These are phyloP conservation scores for Phaethon lepturus DNA, from an alignment of 2,113 vertebrate genomes.

Conservation along the genomic window DNA sequence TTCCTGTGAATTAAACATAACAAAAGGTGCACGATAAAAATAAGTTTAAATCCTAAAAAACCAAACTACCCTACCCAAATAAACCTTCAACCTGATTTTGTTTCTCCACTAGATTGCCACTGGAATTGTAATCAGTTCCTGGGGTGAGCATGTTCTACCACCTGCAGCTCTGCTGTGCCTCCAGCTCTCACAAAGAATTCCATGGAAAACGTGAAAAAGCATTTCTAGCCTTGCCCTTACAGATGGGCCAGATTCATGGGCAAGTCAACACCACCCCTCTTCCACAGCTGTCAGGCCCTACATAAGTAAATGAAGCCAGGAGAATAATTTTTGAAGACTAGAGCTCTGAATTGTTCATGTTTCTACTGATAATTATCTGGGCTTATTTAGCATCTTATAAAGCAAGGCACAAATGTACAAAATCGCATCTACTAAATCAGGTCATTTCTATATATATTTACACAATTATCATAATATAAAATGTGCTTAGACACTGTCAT, in stretches of 20 bases:
- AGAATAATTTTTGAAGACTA: constrained; percentile 46
- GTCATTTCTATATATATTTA: constrained; percentile 52
- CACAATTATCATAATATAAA: constrained; percentile 36
- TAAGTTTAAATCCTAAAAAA: neutral
- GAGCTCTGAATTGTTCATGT: constrained; percentile 20
- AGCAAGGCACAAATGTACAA: constrained; percentile 70
- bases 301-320: constrained; percentile 3
- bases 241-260: neutral
- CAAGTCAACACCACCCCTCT: neutral
- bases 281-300: neutral
- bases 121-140: neutral
- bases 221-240: constrained; percentile 11
- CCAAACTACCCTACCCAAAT: neutral
- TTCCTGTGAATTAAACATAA: neutral
- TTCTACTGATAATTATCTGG: constrained; percentile 9
- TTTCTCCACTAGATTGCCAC: neutral
- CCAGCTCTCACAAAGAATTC: neutral
- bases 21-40: neutral
- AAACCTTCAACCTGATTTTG: neutral
- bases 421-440: constrained; percentile 24
- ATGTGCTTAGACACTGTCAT: constrained; percentile 20
- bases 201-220: neutral
- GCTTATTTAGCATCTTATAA: constrained; percentile 52
- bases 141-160: neutral
- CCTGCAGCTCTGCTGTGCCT: neutral